Percentiles rank a stretch among this genome's conserved stretches.
Evolutionary conservation across 1,140 invertebrate genomes (phyloP).

Genomic region (Calliphora vicina): DNA sequence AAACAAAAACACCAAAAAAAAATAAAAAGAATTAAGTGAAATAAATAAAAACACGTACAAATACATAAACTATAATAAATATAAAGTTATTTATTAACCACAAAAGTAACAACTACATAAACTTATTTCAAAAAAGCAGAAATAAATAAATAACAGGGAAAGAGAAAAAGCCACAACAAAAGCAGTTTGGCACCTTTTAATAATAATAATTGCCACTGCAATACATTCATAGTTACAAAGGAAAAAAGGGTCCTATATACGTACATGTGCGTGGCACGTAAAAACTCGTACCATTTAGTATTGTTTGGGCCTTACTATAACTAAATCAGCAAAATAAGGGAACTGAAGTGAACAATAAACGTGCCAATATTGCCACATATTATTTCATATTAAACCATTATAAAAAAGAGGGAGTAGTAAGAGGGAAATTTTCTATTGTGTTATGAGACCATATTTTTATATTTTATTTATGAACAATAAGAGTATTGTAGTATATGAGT

Average conservation of each 20-base stretch:
- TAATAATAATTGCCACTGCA: slow-evolving; percentile 8
- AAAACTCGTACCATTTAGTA: not conserved
- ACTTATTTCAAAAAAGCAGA: not conserved
- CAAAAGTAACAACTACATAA: not conserved
- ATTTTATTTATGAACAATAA: not conserved
- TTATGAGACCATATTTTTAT: not conserved
- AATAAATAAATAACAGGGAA: not conserved
- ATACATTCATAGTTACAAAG: not conserved
- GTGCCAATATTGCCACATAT: slow-evolving; percentile 6
- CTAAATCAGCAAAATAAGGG: not conserved
- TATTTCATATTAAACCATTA: not conserved
- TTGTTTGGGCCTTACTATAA: not conserved
- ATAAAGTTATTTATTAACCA: not conserved
- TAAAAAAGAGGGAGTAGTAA: not conserved
- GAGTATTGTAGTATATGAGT: not conserved
- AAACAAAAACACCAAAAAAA: not conserved
- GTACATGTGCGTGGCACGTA: not conserved
- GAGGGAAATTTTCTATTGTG: not conserved
- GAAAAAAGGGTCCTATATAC: not conserved
- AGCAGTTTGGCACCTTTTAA: slow-evolving; percentile 5
- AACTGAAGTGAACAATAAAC: not conserved
- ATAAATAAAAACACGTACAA: not conserved
- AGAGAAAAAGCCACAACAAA: not conserved
- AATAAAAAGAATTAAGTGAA: not conserved
- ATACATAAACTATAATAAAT: not conserved